Base-by-base conservation (phyloP, 2,113 vertebrate genomes). In the Tichodroma muraria region DNA sequence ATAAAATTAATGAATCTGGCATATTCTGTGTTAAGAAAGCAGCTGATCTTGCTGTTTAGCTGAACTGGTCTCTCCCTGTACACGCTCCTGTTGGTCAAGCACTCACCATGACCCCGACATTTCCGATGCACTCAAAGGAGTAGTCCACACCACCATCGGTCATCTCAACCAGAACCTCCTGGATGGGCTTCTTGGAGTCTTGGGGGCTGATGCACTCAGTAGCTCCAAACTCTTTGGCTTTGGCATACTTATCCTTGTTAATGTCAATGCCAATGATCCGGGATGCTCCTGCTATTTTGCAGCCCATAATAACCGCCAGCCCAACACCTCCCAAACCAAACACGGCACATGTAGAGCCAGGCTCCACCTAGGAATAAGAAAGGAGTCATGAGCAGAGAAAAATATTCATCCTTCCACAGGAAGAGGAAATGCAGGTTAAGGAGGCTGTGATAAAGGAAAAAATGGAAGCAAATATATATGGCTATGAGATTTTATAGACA, bases 291-390 rank as follows among this genome's bases (percentile, higher is more conserved):
- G 98, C 98, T 76, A 95, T 89, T 95, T 98, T 98, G 82, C 98
- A 98, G 95, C 98, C 98, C 98, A 98, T 98, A 80, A 98, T 96
- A 38, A 94, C 97, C 0, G 98, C 98, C 91, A 98, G 49, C 33
- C 98, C 98, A 57, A 98, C 98, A 80, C 97, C 98, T 75, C 98
- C 98, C 60, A 98, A 96, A 80, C 98, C 98, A 80, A 98, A 98
- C 57, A 98, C 30, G 0, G 98, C 98, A 80, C 98, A 98, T 0
- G 97, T 98, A 83, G 98, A 98, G 53, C 98, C 98, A 42, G 96
- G 97, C 38, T 98, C 98, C 89, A 98, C 98, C 98, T 98, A 10
- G 59, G 49, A 94, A 18, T 35, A 73, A 81, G 52, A 59, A 37
- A 33, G 40, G 15, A 63, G 11, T 60, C 7, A 12, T 83, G 11